Conservation (phyloP, 2,888 invertebrate genomes). For the Steinernema hermaphroditum region DNA sequence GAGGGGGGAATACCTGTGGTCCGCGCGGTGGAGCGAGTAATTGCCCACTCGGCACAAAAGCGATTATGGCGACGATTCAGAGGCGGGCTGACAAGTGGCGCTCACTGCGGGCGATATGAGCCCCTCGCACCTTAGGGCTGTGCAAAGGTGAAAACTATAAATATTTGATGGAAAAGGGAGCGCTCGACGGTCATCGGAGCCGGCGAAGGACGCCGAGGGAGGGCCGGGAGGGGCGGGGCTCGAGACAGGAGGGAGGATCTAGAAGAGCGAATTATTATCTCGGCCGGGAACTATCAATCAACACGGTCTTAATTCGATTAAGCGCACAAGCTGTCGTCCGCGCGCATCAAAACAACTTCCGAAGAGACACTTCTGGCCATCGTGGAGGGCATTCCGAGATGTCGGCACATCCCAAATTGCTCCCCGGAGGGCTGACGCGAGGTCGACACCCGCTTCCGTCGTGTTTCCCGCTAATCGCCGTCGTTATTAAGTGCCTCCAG, state of each 20-base stretch:
- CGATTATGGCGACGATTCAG: neutral
- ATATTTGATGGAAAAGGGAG: constrained; percentile 25
- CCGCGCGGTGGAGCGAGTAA: constrained; percentile 8
- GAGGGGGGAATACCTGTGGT: constrained; percentile 8
- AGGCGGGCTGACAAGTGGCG: neutral
- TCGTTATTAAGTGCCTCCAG: constrained; percentile 22
- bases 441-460: neutral
- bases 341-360: neutral
- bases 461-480: constrained; percentile 28
- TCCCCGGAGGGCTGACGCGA: neutral
- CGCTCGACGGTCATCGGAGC: neutral
- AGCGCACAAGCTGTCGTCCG: constrained; percentile 13
- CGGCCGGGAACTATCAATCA: constrained; percentile 8
- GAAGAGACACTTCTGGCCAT: neutral
- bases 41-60: constrained; percentile 9
- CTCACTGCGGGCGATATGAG: neutral
- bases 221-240: neutral
- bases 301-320: constrained; percentile 25
- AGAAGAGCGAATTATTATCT: constrained; percentile 19
- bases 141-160: constrained; percentile 19
- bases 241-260: neutral
- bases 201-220: neutral
- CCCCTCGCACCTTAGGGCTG: neutral
- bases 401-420: neutral
- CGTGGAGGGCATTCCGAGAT: neutral